Evolutionary conservation across 1,140 invertebrate species (phyloP), one percentile per base, ranked within the genome.

Genomic region (Doryteuthis pealeii): DNA sequence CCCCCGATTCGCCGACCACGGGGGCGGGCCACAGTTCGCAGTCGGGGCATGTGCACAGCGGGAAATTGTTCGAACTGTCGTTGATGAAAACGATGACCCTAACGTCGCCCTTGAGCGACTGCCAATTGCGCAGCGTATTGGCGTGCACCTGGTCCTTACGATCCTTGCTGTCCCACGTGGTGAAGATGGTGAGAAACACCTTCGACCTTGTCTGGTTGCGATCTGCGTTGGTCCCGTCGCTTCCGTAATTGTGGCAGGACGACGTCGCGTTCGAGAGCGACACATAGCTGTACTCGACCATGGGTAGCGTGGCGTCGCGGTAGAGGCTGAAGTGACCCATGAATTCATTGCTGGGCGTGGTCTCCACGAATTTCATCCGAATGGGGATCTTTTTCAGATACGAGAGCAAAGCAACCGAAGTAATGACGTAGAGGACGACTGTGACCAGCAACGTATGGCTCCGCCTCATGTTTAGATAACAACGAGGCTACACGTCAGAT

Each of bases 161-260:
- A 26, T 68, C 66, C 5, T 68, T 68, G 66, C 30, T 45, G 12
- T 18, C 30, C 74, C 74, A 75, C 26, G 69, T 71, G 8, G 69
- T 65, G 26, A 75, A 75, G 8, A 75, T 26, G n/a, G 74, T 75
- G 8, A 74, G 58, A 4, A 70, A 30, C 12, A 32, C 28, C 28
- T 72, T 72, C 10, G 18, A 6, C 26, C 54, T 62, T 5, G 54
- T 62, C 6, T 62, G 18, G 26, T 62, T 62, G 18, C 26, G 54
- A 62, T 22, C 26, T 49, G 45, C n/a, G 35, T 3, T 40, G 4
- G 35, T 10, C 3, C 35, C 10, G 35, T 40, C 35, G 10, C 10
- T 3, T 3, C 4, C 35, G 35, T 40, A 40, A 40, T 10, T 10
- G 4, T 10, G 35, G 10, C 35, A 40, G 10, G 10, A 10, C 35